Evolutionary conservation across 2,113 vertebrate genomes (phyloP).

Genomic region (Chaenocephalus aceratus): DNA sequence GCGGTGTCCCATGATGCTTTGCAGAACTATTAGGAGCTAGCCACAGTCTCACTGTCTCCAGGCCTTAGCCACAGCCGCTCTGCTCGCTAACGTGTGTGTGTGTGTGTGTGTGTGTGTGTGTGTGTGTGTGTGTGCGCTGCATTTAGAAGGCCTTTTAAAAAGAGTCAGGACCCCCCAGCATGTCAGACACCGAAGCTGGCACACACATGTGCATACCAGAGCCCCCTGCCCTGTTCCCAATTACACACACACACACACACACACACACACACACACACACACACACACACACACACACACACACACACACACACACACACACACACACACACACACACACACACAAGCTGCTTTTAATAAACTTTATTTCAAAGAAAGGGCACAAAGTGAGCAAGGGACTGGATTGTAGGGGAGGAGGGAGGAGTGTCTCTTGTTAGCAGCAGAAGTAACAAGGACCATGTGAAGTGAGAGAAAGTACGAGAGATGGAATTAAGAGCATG

Average conservation of each 20-base stretch:
- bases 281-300: conserved; percentile 30
- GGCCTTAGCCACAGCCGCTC: conserved; percentile 63
- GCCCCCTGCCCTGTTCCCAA: conserved; percentile 67
- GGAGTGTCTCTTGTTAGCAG: conserved; percentile 68
- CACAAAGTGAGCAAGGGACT: conserved; percentile 48
- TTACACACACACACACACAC: conserved; percentile 46
- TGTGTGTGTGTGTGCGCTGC: conserved; percentile 29
- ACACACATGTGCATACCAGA: conserved; percentile 86
- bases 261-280: conserved; percentile 44
- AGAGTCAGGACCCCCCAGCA: conserved; percentile 73
- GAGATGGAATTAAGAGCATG: conserved; percentile 9
- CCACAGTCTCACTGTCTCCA: conserved; percentile 77
- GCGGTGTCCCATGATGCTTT: conserved; percentile 71
- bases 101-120: conserved; percentile 35
- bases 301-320: conserved; percentile 36
- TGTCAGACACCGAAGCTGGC: conserved; percentile 81
- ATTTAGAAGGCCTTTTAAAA: conserved; percentile 50
- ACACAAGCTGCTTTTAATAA: conserved; percentile 83
- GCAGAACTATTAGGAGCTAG: conserved; percentile 67
- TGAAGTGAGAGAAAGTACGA: conserved; percentile 68
- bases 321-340: conserved; percentile 22
- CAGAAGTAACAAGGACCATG: conserved; percentile 76
- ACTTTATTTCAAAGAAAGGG: conserved; percentile 78
- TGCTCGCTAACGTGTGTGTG: conserved; percentile 40
- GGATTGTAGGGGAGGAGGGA: conserved; percentile 52